These are phyloP conservation scores for Thryonomys swinderianus DNA, from an alignment of 2,113 vertebrate genomes.

Conservation along the genomic window DNA sequence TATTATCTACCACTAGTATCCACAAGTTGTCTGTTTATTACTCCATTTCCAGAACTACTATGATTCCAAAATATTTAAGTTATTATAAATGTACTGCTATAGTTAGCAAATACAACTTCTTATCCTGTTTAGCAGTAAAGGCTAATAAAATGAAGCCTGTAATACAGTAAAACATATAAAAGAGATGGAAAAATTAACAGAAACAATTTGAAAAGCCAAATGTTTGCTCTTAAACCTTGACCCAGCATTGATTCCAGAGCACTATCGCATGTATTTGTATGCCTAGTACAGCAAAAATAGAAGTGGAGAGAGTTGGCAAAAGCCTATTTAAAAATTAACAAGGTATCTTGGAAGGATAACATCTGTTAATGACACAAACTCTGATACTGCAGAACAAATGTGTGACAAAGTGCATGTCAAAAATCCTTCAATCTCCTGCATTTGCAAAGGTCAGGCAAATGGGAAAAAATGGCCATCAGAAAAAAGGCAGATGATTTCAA, in stretches of 20 bases:
- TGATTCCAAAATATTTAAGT: constrained; percentile 40
- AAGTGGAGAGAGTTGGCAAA: background rate
- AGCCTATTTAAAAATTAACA: background rate
- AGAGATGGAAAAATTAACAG: background rate
- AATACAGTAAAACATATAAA: background rate
- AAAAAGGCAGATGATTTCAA: background rate
- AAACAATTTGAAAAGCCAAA: background rate
- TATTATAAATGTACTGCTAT: background rate
- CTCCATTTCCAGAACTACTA: background rate
- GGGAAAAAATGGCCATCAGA: background rate
- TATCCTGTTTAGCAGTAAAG: background rate
- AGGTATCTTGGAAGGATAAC: background rate
- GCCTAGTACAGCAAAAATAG: background rate
- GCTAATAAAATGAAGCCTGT: constrained; percentile 27
- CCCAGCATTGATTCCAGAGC: background rate
- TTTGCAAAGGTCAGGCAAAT: background rate
- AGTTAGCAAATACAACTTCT: background rate
- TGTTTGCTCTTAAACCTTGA: constrained; percentile 30
- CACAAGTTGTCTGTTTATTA: background rate
- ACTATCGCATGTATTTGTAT: background rate
- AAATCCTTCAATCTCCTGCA: background rate
- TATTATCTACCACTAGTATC: background rate
- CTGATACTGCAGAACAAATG: background rate
- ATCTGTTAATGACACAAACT: background rate
- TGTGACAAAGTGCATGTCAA: background rate